Evolutionary conservation across 2,888 invertebrate genomes (phyloP).

Genomic region (Mayetiola destructor): DNA sequence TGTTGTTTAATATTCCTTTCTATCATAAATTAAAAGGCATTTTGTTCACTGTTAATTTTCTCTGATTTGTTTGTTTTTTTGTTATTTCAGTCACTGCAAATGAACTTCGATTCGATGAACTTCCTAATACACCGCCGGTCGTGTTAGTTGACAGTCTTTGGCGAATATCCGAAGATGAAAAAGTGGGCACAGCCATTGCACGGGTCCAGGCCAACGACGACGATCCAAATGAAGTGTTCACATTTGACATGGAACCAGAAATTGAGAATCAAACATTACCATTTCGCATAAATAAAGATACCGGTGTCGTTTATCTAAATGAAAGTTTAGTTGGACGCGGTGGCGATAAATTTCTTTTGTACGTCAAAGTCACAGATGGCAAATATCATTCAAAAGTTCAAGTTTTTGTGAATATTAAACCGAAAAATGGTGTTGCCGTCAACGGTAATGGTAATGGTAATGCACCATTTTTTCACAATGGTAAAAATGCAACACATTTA

Average conservation of each 20-base stretch:
- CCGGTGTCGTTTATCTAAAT: slow-evolving; percentile 65
- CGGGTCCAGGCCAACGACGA: slow-evolving; percentile 51
- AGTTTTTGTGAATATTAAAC: slow-evolving; percentile 46
- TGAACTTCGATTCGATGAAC: neutral
- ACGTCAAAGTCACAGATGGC: slow-evolving; percentile 53
- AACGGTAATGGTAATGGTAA: slow-evolving; percentile 23
- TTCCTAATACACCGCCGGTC: slow-evolving; percentile 42
- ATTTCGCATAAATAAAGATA: slow-evolving; percentile 58
- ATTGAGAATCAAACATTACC: slow-evolving; percentile 40
- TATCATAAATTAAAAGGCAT: neutral
- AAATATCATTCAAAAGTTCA: slow-evolving; percentile 45
- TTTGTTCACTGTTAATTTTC: no score
- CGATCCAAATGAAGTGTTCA: slow-evolving; percentile 44
- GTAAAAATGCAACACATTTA: slow-evolving; percentile 29
- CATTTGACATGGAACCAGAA: slow-evolving; percentile 52
- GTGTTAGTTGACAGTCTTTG: slow-evolving; percentile 59
- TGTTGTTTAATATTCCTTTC: neutral
- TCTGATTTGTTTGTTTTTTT: neutral
- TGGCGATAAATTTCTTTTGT: slow-evolving; percentile 49
- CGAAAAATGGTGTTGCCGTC: slow-evolving; percentile 18
- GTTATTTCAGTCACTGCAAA: neutral
- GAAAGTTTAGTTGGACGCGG: slow-evolving; percentile 58
- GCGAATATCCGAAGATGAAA: slow-evolving; percentile 55
- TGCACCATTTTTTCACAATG: slow-evolving; percentile 29
- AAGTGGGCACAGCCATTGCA: slow-evolving; percentile 56